Evolutionary conservation across 2,888 invertebrate species (phyloP).

Genomic region (Orthosia cruda): DNA sequence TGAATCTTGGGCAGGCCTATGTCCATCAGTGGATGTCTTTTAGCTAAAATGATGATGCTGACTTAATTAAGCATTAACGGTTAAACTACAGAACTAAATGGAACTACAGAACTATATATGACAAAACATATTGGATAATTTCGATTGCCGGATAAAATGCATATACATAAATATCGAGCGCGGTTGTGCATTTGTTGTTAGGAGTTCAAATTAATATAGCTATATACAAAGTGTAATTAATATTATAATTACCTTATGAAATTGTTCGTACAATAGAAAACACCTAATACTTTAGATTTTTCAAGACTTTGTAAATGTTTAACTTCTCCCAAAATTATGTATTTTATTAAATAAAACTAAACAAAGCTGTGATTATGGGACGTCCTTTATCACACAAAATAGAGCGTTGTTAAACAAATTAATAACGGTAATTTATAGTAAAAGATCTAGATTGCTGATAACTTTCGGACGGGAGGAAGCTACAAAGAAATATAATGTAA

Average conservation of each 20-base stretch:
- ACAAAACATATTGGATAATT: too few relatives aligned
- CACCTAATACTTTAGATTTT: background rate
- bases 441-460: slow-evolving; percentile 51
- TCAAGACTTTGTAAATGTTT: background rate
- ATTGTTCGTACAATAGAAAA: too few relatives aligned
- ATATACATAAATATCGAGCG: too few relatives aligned
- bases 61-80: too few relatives aligned
- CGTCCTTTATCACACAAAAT: slow-evolving; percentile 9
- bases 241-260: too few relatives aligned
- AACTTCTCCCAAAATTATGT: background rate
- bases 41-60: background rate
- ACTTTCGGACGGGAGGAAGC: slow-evolving; percentile 1
- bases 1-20: background rate
- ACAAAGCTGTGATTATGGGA: background rate
- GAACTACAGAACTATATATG: too few relatives aligned
- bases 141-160: too few relatives aligned
- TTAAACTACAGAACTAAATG: too few relatives aligned
- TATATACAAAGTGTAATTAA: too few relatives aligned
- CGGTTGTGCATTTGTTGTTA: too few relatives aligned
- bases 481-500: slow-evolving; percentile 28
- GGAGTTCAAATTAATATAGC: too few relatives aligned
- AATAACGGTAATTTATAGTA: slow-evolving; percentile 51
- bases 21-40: background rate
- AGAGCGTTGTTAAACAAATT: slow-evolving; percentile 41
- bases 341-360: background rate